Evolutionary conservation across 1,140 invertebrate genomes (phyloP), one percentile per base, ranked within the genome.

Genomic region (Archivesica marissinica): DNA sequence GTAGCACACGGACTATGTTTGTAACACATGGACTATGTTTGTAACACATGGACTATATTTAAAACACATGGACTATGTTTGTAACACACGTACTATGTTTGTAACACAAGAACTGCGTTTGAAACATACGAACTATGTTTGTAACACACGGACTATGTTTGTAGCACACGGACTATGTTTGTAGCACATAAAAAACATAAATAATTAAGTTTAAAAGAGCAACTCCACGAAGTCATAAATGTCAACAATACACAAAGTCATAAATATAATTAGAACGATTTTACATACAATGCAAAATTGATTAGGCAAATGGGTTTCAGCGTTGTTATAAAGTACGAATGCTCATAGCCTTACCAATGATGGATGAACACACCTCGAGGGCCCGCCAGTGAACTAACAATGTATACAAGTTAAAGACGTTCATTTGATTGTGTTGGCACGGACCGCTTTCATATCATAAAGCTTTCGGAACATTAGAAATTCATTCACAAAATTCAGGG

Each of bases 381-480:
- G 59, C 30, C 25, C 7, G 23, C 15, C 30, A 35, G 59, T 64
- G 25, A 64, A 25, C 1, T 64, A 64, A 64, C 59, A 35, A 35
- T 64, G n/a, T 64, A 64, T 64, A 35, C 59, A 64, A 64, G 59
- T 64, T 30, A 64, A 64, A 64, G 59, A 64, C 59, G 59, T 33
- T 64, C 33, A 64, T 35, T 64, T 33, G 3, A 64, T 13, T 64
- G 1, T 6, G n/a, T 35, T 3, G 11, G 15, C 13, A 17, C 59
- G 17, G 15, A 35, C 28, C 9, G 1, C n/a, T 2, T 2, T 20
- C 13, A 35, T 64, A 17, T 20, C 59, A 64, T 30, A 13, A 13
- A 35, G 2, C 28, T 64, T 64, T 64, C 59, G 28, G 59, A 35
- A 64, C 59, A 17, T 28, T 35, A 28, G 59, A 64, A 64, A 64